Percentiles rank a stretch among this genome's conserved stretches.
Conservation (phyloP, 2,113 vertebrate genomes). For the Conger conger region DNA sequence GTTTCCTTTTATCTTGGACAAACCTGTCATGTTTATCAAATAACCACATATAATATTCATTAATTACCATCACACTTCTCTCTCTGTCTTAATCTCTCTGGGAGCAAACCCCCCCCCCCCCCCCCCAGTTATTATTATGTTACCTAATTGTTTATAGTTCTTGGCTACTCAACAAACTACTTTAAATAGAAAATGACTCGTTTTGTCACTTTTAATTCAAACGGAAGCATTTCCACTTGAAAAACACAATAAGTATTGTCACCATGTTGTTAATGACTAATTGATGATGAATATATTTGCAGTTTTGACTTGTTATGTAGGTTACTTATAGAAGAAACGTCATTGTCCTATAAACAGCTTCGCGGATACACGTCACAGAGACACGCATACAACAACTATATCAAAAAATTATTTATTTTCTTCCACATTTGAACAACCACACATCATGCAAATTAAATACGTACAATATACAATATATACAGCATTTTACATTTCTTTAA, state of each 20-base stretch:
- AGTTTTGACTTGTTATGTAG: background rate
- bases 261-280: background rate
- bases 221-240: background rate
- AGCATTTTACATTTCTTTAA: constrained; percentile 26
- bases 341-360: background rate
- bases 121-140: too few species aligned
- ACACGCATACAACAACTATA: constrained; percentile 16
- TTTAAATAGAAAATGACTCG: background rate
- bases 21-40: too few species aligned
- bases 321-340: background rate
- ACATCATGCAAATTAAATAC: constrained; percentile 46
- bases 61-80: too few species aligned
- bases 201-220: background rate
- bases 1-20: too few species aligned
- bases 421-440: constrained; percentile 46
- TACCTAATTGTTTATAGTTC: too few species aligned
- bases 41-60: too few species aligned
- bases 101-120: too few species aligned
- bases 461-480: constrained; percentile 50
- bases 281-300: background rate
- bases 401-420: constrained; percentile 66
- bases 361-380: background rate
- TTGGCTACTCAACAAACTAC: too few species aligned
- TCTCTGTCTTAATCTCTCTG: too few species aligned
- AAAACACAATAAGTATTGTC: background rate